A percentile compares a stretch with the other conserved stretches of the same genome.
Conservation (phyloP, 2,888 invertebrate species). For the Erebia epiphron region DNA sequence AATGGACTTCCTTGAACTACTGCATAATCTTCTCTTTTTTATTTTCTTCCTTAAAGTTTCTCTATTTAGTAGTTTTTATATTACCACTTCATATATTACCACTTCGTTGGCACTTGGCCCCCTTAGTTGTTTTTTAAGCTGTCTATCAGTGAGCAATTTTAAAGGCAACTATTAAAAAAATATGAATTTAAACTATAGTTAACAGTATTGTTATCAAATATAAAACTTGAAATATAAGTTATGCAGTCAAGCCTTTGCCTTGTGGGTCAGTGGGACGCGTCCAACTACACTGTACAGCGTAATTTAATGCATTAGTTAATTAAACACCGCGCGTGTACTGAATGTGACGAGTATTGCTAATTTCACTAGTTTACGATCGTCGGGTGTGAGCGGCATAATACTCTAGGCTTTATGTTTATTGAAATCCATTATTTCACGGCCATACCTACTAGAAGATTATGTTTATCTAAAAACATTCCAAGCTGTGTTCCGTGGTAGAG, state of each 20-base stretch:
- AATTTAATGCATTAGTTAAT: constrained; percentile 37
- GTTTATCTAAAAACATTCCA: background rate
- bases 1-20: too few species aligned
- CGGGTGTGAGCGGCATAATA: constrained; percentile 12
- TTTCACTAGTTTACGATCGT: constrained; percentile 19
- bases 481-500: too few species aligned
- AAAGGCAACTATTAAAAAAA: too few species aligned
- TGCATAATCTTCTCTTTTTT: too few species aligned
- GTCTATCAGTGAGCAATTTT: too few species aligned
- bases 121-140: too few species aligned
- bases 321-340: constrained; percentile 34
- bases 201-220: too few species aligned
- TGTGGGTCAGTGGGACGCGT: constrained; percentile 35
- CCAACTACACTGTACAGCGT: background rate
- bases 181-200: too few species aligned
- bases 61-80: too few species aligned
- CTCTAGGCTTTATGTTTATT: background rate
- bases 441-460: background rate
- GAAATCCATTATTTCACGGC: background rate
- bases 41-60: too few species aligned
- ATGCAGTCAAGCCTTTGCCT: constrained; percentile 24
- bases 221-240: background rate
- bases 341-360: constrained; percentile 32
- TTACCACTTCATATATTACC: too few species aligned
- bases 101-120: too few species aligned